Base-by-base conservation (phyloP, 2,888 invertebrate genomes). In the Carpatolechia fugitivella region DNA sequence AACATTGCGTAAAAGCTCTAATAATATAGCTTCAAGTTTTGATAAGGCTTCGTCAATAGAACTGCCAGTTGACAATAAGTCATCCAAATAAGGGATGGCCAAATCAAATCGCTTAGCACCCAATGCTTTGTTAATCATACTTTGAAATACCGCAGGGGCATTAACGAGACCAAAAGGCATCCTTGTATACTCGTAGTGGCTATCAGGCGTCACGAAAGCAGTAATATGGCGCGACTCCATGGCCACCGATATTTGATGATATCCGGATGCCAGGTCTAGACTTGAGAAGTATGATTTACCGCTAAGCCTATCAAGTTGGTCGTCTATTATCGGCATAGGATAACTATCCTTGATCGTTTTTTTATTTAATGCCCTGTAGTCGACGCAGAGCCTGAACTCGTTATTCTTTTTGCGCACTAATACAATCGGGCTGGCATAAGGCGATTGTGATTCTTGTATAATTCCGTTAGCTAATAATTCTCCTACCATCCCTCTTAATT, bases 281-380 rank as follows among this genome's bases (percentile, higher is more conserved):
- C 41, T 58, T 2, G 46, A 56, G 36, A 56, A 58, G 6, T 33
- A 53, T 4, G 7, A 10, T 11, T 54, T 49, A 1, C 56, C 56
- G 8, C 20, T 20, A 4, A 64, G 49, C 0, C 29, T 8, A 31
- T 60, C 58, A 3, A 64, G 14, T 35, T 60, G 60, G 16, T 64
- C 62, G 16, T 64, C 61, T 2, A 64, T 58, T 1, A 65, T n/a
- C 0, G 72, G 73, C 20, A 71, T 46, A 1, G 54, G 55, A 14
- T 51, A 56, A 5, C 20, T 52, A 13, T 56, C 56, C 20, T 54
- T 50, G 6, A 53, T 13, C 5, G 60, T 60, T 13, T 56, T 56
- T 10, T 48, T 52, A 20, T 60, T 60, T 0, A 60, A 36, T 0
- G 58, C 58, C 10, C 57, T 20, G 16, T 60, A 60, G 29, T 60